Conservation (phyloP, 2,888 invertebrate species). For the Trisateles emortualis region DNA sequence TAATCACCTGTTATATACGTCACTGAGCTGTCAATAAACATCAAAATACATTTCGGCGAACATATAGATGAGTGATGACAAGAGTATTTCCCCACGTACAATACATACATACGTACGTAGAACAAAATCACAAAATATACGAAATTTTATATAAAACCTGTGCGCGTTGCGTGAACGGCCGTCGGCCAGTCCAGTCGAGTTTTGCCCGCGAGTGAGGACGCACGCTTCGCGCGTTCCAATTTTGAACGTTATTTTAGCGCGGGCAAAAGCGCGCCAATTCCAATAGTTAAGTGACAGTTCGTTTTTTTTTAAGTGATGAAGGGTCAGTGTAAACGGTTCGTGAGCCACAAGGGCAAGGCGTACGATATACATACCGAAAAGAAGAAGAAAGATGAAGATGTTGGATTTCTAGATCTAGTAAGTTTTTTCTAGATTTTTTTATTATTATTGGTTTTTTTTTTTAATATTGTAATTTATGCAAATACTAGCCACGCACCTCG, state of each 20-base stretch:
- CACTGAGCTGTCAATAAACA: too few species aligned
- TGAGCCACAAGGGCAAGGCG: conserved; percentile 56
- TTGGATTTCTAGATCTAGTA: conserved; percentile 57
- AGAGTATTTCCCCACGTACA: too few species aligned
- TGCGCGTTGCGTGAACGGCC: neutral
- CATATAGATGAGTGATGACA: too few species aligned
- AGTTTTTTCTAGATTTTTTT: conserved; percentile 20
- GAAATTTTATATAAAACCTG: neutral
- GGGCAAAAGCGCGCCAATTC: conserved; percentile 37
- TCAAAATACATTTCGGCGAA: too few species aligned
- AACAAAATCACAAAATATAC: neutral
- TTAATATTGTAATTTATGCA: neutral
- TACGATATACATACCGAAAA: conserved; percentile 43
- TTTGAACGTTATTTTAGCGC: neutral
- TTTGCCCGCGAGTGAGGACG: conserved; percentile 12
- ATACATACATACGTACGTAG: too few species aligned
- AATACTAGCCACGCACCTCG: too few species aligned
- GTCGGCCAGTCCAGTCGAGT: conserved; percentile 16
- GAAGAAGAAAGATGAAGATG: conserved; percentile 31
- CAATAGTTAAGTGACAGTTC: conserved; percentile 24
- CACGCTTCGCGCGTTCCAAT: conserved; percentile 1
- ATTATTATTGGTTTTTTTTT: neutral
- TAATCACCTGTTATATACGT: too few species aligned
- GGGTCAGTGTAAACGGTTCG: conserved; percentile 55
- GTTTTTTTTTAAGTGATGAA: conserved; percentile 49